Base-by-base conservation (phyloP, 2,797 vertebrate species). In the Channa striata region DNA sequence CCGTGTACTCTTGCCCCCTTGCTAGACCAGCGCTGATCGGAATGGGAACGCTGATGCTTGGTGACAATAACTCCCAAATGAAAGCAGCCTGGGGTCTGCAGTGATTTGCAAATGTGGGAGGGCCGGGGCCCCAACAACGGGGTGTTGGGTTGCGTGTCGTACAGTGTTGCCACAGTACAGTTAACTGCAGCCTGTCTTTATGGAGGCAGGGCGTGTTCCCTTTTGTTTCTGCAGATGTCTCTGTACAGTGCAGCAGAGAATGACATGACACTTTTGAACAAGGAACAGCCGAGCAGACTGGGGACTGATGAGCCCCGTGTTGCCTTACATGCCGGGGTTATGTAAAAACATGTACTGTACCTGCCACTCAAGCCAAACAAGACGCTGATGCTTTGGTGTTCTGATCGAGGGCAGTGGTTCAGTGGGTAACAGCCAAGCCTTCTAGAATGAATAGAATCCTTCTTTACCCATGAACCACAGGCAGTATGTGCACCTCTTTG, bases 51-150 rank as follows among this genome's bases (percentile, higher is more conserved):
- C 80, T 90, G 87, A 93, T 91, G 72, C 81, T 72, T 52, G 81
- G 86, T 93, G 91, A 94, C 91, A 92, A 78, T 87, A 88, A 90
- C 88, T 87, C 86, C 88, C 83, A 81, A 77, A 87, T 63, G 68
- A 84, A 88, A 79, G 86, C 89, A 76, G 80, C 81, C 79, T 75
- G 49, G 44, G 71, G 74, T 82, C 83, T 74, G 77, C 78, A 82
- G 87, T 69, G 12, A 67, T 58, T 49, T 49, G 49, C 58, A 63
- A 33, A 30, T 63, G 49, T 66, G 54, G 42, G 37, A 69, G 44
- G 42, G 21, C 54, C 2, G 51, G 54, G 34, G 39, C 42, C 34
- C n/a, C 0, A 13, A 42, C 69, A 63, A 7, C 17, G 51, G 39
- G 59, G 56, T 34, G 25, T 30, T 30, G 25, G 49, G 50, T 10